These are phyloP conservation scores for Drosophila imparisetae DNA, from an alignment of 2,888 invertebrate species.

Conservation along the genomic window DNA sequence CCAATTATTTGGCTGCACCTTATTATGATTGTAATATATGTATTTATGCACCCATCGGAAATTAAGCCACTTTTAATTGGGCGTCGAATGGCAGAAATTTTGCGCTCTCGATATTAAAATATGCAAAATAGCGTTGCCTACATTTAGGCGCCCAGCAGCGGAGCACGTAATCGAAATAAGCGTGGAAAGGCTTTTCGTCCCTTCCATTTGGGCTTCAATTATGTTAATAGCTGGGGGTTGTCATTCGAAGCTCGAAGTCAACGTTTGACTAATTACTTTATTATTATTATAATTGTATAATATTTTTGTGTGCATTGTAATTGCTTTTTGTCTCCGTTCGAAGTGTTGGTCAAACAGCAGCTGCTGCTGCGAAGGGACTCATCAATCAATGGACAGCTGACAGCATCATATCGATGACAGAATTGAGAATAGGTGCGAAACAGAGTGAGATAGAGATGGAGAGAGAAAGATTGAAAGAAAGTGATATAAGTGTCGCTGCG, in stretches of 20 bases:
- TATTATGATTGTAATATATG: conserved; percentile 44
- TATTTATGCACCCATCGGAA: conserved; percentile 57
- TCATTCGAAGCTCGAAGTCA: conserved; percentile 32
- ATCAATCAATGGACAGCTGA: conserved; percentile 47
- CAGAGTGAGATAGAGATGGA: neutral
- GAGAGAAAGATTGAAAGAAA: neutral
- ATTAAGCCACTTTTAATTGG: conserved; percentile 71
- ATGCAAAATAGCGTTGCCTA: conserved; percentile 65
- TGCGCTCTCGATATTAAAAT: conserved; percentile 64
- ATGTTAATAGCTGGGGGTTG: conserved; percentile 45
- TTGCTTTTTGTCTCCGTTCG: conserved; percentile 16
- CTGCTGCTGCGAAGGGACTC: conserved; percentile 14
- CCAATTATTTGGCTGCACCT: conserved; percentile 4
- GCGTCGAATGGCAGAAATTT: conserved; percentile 55
- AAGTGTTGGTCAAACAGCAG: conserved; percentile 19
- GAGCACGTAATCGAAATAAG: conserved; percentile 63
- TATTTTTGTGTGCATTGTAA: conserved; percentile 34
- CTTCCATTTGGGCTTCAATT: conserved; percentile 64
- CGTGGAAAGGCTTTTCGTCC: conserved; percentile 40
- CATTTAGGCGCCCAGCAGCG: conserved; percentile 36
- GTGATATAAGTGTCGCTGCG: conserved; percentile 5
- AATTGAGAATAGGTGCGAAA: conserved; percentile 16
- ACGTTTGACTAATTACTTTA: conserved; percentile 62
- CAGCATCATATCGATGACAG: conserved; percentile 22
- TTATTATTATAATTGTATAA: conserved; percentile 51